Evolutionary conservation across 2,113 vertebrate species (phyloP).

Genomic region (Telmatochromis brachygnathus): DNA sequence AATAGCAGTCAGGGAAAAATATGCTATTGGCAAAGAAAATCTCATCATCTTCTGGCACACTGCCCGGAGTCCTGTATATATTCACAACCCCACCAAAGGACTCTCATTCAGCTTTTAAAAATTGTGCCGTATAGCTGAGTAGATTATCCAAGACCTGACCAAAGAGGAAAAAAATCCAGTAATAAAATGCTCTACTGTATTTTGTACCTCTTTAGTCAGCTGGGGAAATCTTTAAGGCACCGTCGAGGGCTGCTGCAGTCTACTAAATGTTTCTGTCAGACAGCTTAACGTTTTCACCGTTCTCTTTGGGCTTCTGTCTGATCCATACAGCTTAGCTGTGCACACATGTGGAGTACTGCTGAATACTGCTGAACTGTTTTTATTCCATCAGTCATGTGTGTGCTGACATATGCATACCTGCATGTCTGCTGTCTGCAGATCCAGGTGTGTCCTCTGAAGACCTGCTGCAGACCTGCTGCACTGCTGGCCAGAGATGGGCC

Average conservation of each 20-base stretch:
- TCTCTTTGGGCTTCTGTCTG: not conserved
- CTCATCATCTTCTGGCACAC: not conserved
- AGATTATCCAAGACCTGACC: not conserved
- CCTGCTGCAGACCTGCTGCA: slow-evolving; percentile 83
- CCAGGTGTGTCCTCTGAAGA: slow-evolving; percentile 33
- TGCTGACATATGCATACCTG: slow-evolving; percentile 5
- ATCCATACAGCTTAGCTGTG: not conserved
- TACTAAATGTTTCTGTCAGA: slow-evolving; percentile 27
- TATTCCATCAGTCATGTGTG: not conserved
- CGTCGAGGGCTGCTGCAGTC: not conserved
- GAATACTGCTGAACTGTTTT: not conserved
- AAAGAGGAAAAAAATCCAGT: not conserved
- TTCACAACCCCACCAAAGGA: not conserved
- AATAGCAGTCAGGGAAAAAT: not conserved
- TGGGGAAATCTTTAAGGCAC: slow-evolving; percentile 5
- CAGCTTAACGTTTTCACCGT: not conserved
- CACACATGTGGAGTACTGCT: not conserved
- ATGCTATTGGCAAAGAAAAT: not conserved
- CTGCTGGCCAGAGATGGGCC: slow-evolving; percentile 84
- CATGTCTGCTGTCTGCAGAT: not conserved
- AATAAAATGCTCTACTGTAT: slow-evolving; percentile 22
- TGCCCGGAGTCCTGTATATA: not conserved
- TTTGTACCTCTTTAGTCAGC: not conserved
- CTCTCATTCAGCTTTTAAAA: not conserved
- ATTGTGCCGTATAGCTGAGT: not conserved